Conservation (phyloP, 2,113 vertebrate genomes). For the Gadus macrocephalus region DNA sequence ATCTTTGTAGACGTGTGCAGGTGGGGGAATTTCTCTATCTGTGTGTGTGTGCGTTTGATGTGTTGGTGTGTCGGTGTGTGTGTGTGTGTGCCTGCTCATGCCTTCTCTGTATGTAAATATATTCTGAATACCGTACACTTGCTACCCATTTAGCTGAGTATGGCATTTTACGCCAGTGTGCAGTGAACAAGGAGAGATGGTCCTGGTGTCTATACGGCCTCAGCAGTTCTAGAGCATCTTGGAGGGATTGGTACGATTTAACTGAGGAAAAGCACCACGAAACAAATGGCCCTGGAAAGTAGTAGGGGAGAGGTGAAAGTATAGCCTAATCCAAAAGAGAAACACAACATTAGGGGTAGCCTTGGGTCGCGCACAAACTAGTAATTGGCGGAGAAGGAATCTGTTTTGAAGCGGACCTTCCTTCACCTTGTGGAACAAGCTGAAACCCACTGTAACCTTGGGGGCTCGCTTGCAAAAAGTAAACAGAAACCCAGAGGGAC, state of each 20-base stretch:
- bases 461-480: too few relatives aligned
- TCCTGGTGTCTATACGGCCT: constrained; percentile 8
- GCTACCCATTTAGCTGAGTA: constrained; percentile 32
- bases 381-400: too few relatives aligned
- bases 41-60: neutral
- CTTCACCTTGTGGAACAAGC: too few relatives aligned
- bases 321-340: constrained; percentile 13
- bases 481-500: too few relatives aligned
- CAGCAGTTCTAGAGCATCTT: constrained; percentile 29
- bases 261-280: neutral
- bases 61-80: neutral
- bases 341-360: too few relatives aligned
- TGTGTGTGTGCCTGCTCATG: neutral
- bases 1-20: neutral
- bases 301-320: neutral
- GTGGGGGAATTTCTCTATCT: neutral
- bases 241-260: constrained; percentile 33
- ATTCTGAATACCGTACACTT: constrained; percentile 19
- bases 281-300: neutral
- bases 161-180: constrained; percentile 28
- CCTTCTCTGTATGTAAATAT: constrained; percentile 43
- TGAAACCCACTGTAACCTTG: too few relatives aligned
- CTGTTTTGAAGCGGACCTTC: too few relatives aligned
- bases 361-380: too few relatives aligned
- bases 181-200: constrained; percentile 29